phyloP scores from a whole-genome alignment of 2,888 invertebrate species.

The Molanna angustata region DNA sequence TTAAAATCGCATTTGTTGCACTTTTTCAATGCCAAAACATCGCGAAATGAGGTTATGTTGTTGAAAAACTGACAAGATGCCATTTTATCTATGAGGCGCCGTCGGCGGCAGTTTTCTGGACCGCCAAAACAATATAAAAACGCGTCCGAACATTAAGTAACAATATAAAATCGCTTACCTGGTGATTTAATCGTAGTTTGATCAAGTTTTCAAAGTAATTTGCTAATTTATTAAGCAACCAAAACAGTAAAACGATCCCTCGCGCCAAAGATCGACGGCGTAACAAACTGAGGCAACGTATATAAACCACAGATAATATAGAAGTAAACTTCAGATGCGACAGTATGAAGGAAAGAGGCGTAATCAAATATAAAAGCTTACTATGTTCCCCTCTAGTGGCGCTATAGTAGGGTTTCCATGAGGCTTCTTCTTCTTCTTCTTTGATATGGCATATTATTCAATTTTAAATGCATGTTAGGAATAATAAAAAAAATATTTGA shows the following conservation, averaged over 20 bases:
- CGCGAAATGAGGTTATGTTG: conserved; percentile 25
- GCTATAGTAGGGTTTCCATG: too few species aligned
- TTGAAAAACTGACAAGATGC: conserved; percentile 26
- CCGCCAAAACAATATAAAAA: too few species aligned
- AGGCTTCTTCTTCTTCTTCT: too few species aligned
- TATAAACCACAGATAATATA: too few species aligned
- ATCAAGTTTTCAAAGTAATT: conserved; percentile 6
- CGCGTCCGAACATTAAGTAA: too few species aligned
- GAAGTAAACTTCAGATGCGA: too few species aligned
- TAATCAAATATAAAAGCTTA: too few species aligned
- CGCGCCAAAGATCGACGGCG: conserved; percentile 28
- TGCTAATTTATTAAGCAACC: conserved; percentile 9
- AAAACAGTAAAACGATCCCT: conserved; percentile 20
- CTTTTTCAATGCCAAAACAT: conserved; percentile 24
- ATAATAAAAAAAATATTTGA: too few species aligned
- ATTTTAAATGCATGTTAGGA: too few species aligned
- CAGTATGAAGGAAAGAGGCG: too few species aligned
- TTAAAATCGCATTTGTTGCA: conserved; percentile 11
- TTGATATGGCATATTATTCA: too few species aligned
- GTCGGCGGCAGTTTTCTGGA: conserved; percentile 17
- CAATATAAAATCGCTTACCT: conserved; percentile 16
- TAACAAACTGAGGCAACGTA: conserved; percentile 23
- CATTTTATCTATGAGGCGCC: conserved; percentile 19
- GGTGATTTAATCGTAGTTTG: conserved; percentile 5
- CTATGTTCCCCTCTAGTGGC: too few species aligned